Evolutionary conservation across 2,113 vertebrate genomes (phyloP).

Genomic region (Rhea pennata): DNA sequence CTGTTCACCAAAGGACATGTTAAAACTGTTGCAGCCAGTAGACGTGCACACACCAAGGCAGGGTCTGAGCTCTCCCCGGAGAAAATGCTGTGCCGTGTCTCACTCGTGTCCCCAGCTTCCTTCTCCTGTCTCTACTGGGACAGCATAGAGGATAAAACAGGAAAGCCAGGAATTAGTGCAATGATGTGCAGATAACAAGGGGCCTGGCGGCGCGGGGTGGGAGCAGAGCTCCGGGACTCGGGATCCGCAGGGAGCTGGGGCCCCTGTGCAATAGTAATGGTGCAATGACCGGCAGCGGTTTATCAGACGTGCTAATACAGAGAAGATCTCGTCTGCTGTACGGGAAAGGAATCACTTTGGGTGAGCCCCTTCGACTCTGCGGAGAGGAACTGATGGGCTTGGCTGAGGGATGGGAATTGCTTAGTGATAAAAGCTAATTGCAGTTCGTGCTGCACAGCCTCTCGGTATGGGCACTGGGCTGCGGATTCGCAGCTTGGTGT

Average conservation of each 20-base stretch:
- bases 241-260: neutral
- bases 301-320: no score
- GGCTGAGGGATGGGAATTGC: neutral
- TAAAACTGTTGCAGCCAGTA: no score
- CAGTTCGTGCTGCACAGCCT: neutral
- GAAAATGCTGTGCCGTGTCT: neutral
- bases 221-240: neutral
- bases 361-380: neutral
- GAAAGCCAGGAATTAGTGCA: neutral
- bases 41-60: rapidly evolving
- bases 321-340: neutral
- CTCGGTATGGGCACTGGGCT: neutral
- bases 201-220: neutral
- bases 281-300: neutral
- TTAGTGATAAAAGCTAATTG: neutral
- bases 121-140: neutral
- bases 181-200: rapidly evolving
- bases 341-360: neutral
- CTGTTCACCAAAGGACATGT: neutral
- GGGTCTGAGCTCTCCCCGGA: neutral
- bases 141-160: neutral
- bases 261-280: no score
- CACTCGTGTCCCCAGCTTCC: neutral
- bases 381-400: neutral
- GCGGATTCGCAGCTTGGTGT: rapidly evolving